Conservation (phyloP, 2,888 invertebrate species). For the Penaeus monodon region DNA sequence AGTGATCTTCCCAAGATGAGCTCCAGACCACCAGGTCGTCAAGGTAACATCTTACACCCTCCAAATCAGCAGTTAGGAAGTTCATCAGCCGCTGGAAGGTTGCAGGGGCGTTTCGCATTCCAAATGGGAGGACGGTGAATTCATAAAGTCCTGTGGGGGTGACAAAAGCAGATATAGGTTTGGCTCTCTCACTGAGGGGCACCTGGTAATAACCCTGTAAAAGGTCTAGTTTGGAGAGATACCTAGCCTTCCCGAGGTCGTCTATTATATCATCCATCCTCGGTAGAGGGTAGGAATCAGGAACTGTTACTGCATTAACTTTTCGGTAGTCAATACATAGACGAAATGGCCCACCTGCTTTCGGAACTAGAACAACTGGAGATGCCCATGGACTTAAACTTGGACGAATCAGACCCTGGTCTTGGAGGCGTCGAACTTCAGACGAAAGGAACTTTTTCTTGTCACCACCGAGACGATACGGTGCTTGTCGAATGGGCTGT, state of each 20-base stretch:
- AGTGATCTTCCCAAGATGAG: not conserved
- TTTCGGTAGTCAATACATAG: not conserved
- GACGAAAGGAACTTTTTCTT: too few species aligned
- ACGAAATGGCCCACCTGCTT: not conserved
- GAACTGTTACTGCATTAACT: not conserved
- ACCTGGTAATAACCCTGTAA: not conserved
- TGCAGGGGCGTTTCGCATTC: not conserved
- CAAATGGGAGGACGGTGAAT: not conserved
- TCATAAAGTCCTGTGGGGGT: not conserved
- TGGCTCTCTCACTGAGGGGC: not conserved
- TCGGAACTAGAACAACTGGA: too few species aligned
- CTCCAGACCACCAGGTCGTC: not conserved
- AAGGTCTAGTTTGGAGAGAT: not conserved
- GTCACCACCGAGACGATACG: too few species aligned
- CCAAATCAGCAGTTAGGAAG: not conserved
- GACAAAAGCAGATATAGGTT: not conserved
- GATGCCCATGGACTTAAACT: too few species aligned
- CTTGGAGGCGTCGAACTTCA: too few species aligned
- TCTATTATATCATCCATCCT: not conserved
- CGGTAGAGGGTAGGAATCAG: not conserved
- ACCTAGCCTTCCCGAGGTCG: not conserved
- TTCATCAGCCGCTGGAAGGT: constrained; percentile 7
- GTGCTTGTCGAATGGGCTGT: too few species aligned
- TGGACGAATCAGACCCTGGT: too few species aligned
- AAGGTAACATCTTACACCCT: not conserved